These are phyloP conservation scores for Lacerta viridis DNA, from an alignment of 2,797 vertebrate genomes.

Conservation along the genomic window DNA sequence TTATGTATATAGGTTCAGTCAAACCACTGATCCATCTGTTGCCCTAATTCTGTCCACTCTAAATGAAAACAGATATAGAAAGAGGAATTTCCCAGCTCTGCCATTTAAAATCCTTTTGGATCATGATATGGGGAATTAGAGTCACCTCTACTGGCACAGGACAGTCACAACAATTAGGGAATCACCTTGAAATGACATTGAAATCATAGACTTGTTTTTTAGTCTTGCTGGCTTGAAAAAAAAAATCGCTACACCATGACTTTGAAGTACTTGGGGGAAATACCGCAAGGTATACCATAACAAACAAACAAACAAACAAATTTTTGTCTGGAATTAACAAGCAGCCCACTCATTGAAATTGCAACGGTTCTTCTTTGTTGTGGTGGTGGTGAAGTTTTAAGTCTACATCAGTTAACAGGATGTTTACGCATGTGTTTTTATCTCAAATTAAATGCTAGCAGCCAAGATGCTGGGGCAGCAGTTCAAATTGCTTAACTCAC, in stretches of 20 bases:
- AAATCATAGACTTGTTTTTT: background rate
- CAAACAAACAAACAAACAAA: background rate
- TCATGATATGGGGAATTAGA: no score
- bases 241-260: background rate
- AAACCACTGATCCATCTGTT: no score
- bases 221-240: background rate
- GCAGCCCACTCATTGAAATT: background rate
- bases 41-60: no score
- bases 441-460: constrained; percentile 35
- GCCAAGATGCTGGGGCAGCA: constrained; percentile 26
- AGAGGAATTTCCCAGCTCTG: no score
- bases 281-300: background rate
- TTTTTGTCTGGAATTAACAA: background rate
- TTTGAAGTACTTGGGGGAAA: background rate
- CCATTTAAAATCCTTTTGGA: no score
- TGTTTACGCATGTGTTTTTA: constrained; percentile 27
- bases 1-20: no score
- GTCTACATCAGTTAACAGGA: constrained; percentile 8
- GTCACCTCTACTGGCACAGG: no score
- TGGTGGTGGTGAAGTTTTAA: background rate
- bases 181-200: no score
- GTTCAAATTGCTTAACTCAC: constrained; percentile 34
- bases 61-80: no score
- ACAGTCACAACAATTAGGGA: no score
- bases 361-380: background rate